Conservation (phyloP, 1,140 invertebrate genomes). For the Euwallacea fornicatus region DNA sequence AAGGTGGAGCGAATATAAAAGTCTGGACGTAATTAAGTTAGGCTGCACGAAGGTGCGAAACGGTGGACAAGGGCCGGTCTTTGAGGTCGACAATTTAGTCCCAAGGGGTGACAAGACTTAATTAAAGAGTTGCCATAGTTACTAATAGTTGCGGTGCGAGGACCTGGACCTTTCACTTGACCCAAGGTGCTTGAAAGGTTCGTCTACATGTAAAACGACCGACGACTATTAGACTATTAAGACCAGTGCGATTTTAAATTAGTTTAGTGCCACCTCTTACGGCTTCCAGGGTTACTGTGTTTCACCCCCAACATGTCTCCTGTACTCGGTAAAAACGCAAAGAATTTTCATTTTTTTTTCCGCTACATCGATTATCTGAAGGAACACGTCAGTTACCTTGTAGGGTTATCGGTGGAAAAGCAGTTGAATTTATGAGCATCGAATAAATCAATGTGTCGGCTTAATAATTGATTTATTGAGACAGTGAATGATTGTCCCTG, state of each 20-base stretch:
- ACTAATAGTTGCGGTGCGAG: slow-evolving; percentile 46
- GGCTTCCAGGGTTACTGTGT: neutral
- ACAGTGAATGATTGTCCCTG: slow-evolving; percentile 16
- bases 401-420: neutral
- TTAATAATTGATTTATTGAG: slow-evolving; percentile 27
- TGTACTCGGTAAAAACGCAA: neutral
- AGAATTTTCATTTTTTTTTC: slow-evolving; percentile 14
- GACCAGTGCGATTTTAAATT: slow-evolving; percentile 16
- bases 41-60: slow-evolving; percentile 41
- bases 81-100: slow-evolving; percentile 44
- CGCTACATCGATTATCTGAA: slow-evolving; percentile 22
- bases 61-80: slow-evolving; percentile 44
- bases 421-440: slow-evolving; percentile 23
- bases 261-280: slow-evolving; percentile 5
- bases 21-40: slow-evolving; percentile 44
- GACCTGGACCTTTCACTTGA: slow-evolving; percentile 43
- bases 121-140: slow-evolving; percentile 50
- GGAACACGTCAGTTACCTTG: slow-evolving; percentile 15
- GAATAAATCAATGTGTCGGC: slow-evolving; percentile 14
- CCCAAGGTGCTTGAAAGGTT: slow-evolving; percentile 27
- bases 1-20: slow-evolving; percentile 43
- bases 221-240: neutral
- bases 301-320: neutral
- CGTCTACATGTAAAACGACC: slow-evolving; percentile 12
- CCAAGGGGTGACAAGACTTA: slow-evolving; percentile 43